Percentiles rank a stretch among this genome's conserved stretches.
phyloP scores from a whole-genome alignment of 2,888 invertebrate genomes.

The Epistrophella euchroma region DNA sequence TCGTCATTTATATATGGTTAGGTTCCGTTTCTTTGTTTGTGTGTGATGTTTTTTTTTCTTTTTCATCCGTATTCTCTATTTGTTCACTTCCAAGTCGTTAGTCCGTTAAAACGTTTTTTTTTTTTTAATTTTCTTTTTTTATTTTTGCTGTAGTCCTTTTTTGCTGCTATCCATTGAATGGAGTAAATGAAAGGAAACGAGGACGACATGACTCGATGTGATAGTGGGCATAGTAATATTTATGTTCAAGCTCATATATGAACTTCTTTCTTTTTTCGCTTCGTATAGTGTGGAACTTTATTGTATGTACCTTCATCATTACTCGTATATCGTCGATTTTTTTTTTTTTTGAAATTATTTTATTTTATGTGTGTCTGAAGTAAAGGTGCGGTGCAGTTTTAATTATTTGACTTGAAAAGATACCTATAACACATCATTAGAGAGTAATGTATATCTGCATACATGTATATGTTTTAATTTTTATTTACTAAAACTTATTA shows the following conservation, averaged over 20 bases:
- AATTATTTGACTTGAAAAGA: conserved; percentile 70
- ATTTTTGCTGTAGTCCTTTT: conserved; percentile 13
- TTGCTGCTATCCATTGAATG: conserved; percentile 61
- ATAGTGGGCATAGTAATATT: conserved; percentile 46
- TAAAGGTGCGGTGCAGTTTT: conserved; percentile 57
- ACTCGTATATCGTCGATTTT: conserved; percentile 12
- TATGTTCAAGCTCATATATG: conserved; percentile 7
- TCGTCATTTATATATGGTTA: conserved; percentile 34
- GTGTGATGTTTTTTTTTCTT: conserved; percentile 38
- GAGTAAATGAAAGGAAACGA: conserved; percentile 73
- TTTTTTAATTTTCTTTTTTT: no score
- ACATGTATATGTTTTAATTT: neutral
- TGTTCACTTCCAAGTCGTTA: conserved; percentile 74
- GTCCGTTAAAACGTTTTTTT: conserved; percentile 68
- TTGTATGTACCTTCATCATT: conserved; percentile 58
- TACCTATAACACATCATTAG: conserved; percentile 55
- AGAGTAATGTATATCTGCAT: neutral
- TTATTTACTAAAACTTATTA: neutral
- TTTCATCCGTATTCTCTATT: conserved; percentile 54
- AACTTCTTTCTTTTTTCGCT: neutral
- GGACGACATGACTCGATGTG: conserved; percentile 61
- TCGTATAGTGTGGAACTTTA: neutral
- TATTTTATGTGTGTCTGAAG: conserved; percentile 20
- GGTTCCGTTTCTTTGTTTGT: conserved; percentile 50
- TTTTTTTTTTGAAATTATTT: neutral